phyloP scores from a whole-genome alignment of 2,113 vertebrate species.

The Anoplopoma fimbria region DNA sequence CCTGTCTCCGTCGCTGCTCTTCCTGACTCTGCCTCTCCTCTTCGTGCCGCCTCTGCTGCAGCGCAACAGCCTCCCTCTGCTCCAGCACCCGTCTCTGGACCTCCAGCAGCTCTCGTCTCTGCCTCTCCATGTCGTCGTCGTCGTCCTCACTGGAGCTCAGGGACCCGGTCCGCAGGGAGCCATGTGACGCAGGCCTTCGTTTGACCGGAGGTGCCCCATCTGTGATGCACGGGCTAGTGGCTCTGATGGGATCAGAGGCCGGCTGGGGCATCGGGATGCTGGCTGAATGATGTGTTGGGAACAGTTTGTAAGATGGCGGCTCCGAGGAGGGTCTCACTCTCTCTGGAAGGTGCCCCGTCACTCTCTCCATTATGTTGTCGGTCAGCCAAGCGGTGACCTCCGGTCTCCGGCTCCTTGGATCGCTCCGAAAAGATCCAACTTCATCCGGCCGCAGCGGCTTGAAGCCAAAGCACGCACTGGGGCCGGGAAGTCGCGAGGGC shows the following conservation, averaged over 20 bases:
- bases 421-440: not conserved
- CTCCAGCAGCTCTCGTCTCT: slow-evolving; percentile 77
- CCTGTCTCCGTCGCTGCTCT: slow-evolving; percentile 25
- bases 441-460: not conserved
- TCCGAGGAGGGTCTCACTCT: slow-evolving; percentile 12
- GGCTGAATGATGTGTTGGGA: not conserved
- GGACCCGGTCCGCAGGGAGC: not conserved
- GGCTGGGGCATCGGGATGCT: slow-evolving; percentile 13
- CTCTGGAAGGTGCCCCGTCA: slow-evolving; percentile 51
- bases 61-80: slow-evolving; percentile 71
- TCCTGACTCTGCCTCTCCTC: slow-evolving; percentile 17
- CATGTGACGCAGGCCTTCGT: slow-evolving; percentile 44
- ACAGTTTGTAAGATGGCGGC: not conserved
- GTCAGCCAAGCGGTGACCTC: slow-evolving; percentile 25
- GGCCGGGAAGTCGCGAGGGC: not conserved
- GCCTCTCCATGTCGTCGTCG: slow-evolving; percentile 25
- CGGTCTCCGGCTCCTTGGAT: not conserved
- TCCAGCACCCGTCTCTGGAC: slow-evolving; percentile 74
- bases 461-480: not conserved
- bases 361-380: slow-evolving; percentile 52
- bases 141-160: not conserved
- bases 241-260: not conserved
- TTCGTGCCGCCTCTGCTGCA: slow-evolving; percentile 54
- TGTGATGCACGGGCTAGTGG: not conserved
- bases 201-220: not conserved